phyloP scores from a whole-genome alignment of 2,888 invertebrate genomes.

The Bruchidius siliquastri region DNA sequence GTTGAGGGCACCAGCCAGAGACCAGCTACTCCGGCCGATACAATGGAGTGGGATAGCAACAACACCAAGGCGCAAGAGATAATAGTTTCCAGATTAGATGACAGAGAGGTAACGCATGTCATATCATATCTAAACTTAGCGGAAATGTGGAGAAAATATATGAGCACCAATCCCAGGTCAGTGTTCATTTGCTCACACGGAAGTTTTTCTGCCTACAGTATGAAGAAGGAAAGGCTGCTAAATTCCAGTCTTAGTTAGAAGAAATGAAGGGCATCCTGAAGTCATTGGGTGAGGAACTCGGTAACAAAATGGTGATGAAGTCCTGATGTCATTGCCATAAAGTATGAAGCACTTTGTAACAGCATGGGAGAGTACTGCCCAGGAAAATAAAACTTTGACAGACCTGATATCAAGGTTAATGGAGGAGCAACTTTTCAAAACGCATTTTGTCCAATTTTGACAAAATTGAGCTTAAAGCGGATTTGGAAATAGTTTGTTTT shows the following conservation, averaged over 20 bases:
- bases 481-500: too few relatives aligned
- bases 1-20: constrained; percentile 3
- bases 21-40: constrained; percentile 3
- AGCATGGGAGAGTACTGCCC: constrained; percentile 23
- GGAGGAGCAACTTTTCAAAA: too few relatives aligned
- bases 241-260: constrained; percentile 13
- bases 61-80: constrained; percentile 25
- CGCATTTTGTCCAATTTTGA: too few relatives aligned
- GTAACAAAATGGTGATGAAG: constrained; percentile 19
- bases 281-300: neutral
- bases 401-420: too few relatives aligned
- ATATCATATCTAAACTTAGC: constrained; percentile 16
- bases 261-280: constrained; percentile 20
- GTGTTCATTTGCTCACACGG: constrained; percentile 17
- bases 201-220: constrained; percentile 14
- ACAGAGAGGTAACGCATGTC: constrained; percentile 16
- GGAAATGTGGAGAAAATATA: constrained; percentile 23
- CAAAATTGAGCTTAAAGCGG: too few relatives aligned
- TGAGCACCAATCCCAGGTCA: constrained; percentile 17
- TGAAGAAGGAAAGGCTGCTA: neutral
- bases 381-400: constrained; percentile 21
- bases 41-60: constrained; percentile 17
- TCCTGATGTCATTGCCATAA: constrained; percentile 18
- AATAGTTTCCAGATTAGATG: constrained; percentile 22
- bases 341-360: constrained; percentile 18